Evolutionary conservation across 37 sponge, comb jelly and placozoan species (phyloP).

Genomic region (Axinella damicornis): DNA sequence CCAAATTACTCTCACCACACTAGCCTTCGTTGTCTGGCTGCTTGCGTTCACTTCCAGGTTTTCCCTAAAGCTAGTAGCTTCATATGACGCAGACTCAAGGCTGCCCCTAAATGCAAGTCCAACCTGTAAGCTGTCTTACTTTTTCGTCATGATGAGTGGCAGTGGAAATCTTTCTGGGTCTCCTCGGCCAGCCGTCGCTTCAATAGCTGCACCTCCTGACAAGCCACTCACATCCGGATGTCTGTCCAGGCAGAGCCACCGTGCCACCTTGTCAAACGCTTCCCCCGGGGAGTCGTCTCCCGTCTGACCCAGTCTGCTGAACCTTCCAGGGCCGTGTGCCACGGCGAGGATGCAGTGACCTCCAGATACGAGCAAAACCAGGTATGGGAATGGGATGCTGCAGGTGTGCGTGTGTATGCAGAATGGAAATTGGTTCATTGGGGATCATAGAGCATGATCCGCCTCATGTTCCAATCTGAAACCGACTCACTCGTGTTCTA

Average conservation of each 20-base stretch:
- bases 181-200: slow-evolving; percentile 56
- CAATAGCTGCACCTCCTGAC: slow-evolving; percentile 84
- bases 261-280: slow-evolving; percentile 67
- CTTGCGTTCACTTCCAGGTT: too few relatives aligned
- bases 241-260: slow-evolving; percentile 55
- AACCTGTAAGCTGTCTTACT: too few relatives aligned
- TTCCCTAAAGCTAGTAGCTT: too few relatives aligned
- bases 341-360: slow-evolving; percentile 83
- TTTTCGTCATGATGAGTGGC: slow-evolving; percentile 33
- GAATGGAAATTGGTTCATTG: too few relatives aligned
- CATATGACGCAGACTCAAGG: too few relatives aligned
- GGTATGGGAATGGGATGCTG: slow-evolving; percentile 86
- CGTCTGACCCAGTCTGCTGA: slow-evolving; percentile 52
- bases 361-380: slow-evolving; percentile 85
- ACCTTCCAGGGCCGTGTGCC: slow-evolving; percentile 41
- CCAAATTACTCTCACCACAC: too few relatives aligned
- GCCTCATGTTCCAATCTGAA: background rate
- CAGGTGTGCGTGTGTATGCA: too few relatives aligned
- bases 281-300: slow-evolving; percentile 81
- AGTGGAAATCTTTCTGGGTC: slow-evolving; percentile 31
- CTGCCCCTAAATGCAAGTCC: too few relatives aligned
- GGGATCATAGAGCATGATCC: too few relatives aligned
- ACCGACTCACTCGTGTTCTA: slow-evolving; percentile 45
- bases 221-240: slow-evolving; percentile 52
- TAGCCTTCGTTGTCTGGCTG: too few relatives aligned